Percentiles rank a stretch among this genome's conserved stretches.
Conservation (phyloP, 1,140 invertebrate species). For the Halictus rubicundus region DNA sequence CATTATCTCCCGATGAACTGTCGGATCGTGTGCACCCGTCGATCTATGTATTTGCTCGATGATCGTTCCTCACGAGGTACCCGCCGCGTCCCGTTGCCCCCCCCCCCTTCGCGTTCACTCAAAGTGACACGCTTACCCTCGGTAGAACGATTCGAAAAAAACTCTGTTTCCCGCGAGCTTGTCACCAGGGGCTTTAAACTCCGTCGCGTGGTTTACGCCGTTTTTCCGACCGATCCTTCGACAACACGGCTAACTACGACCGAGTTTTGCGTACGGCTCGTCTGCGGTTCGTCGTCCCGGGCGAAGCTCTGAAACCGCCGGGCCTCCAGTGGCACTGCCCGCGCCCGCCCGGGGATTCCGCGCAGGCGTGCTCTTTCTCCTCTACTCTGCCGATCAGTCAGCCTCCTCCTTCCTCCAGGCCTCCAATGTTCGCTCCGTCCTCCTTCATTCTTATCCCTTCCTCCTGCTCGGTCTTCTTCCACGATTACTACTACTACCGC, state of each 20-base stretch:
- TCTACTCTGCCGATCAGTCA: slow-evolving; percentile 66
- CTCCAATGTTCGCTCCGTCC: slow-evolving; percentile 12
- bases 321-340: slow-evolving; percentile 79
- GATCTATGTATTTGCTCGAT: not conserved
- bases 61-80: not conserved
- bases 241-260: slow-evolving; percentile 54
- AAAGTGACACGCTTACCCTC: not conserved
- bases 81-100: not conserved
- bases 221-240: slow-evolving; percentile 19
- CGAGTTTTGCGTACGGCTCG: slow-evolving; percentile 64
- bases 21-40: not conserved
- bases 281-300: slow-evolving; percentile 76
- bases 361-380: slow-evolving; percentile 77
- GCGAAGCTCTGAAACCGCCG: slow-evolving; percentile 80
- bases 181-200: slow-evolving; percentile 17
- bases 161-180: not conserved
- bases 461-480: slow-evolving; percentile 28
- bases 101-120: not conserved
- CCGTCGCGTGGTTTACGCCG: slow-evolving; percentile 24
- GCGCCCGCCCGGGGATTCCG: slow-evolving; percentile 79
- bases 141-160: not conserved
- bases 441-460: slow-evolving; percentile 23
- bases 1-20: slow-evolving; percentile 29
- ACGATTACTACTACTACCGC: slow-evolving; percentile 29
- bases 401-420: slow-evolving; percentile 61